These are phyloP conservation scores for Alentia gelatinosa DNA, from an alignment of 2,888 invertebrate species.

Conservation along the genomic window DNA sequence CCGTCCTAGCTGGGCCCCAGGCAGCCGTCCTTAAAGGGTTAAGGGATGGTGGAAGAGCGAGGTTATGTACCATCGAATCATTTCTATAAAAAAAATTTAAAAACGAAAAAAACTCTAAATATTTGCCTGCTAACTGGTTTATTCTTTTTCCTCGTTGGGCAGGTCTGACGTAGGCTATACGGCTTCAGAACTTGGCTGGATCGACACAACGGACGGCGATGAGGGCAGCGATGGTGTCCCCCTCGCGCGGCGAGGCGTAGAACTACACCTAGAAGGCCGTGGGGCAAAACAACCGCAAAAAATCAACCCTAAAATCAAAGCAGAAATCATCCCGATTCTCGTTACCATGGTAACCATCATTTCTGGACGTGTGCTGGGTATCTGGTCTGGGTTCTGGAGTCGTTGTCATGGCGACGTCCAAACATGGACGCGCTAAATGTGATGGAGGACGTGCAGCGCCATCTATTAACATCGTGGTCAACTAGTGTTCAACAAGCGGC, in stretches of 20 bases:
- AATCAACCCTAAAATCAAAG: neutral
- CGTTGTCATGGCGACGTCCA: constrained; percentile 19
- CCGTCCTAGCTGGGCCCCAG: too few species aligned
- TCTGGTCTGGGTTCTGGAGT: constrained; percentile 49
- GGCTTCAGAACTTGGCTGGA: constrained; percentile 54
- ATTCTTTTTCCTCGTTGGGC: neutral
- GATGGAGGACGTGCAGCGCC: neutral
- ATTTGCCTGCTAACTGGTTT: too few species aligned
- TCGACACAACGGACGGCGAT: constrained; percentile 34
- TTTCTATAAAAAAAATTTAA: too few species aligned
- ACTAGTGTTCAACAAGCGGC: neutral
- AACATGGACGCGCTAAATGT: neutral
- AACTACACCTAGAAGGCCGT: constrained; percentile 27
- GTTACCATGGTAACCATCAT: constrained; percentile 42
- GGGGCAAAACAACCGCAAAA: neutral
- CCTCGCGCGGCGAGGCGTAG: neutral
- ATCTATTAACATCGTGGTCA: neutral
- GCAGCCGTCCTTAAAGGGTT: too few species aligned
- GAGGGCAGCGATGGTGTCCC: constrained; percentile 40
- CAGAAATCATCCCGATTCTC: constrained; percentile 3
- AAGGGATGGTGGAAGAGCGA: too few species aligned
- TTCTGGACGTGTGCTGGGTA: constrained; percentile 45
- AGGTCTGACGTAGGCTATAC: constrained; percentile 51
- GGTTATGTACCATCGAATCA: too few species aligned
- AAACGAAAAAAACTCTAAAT: too few species aligned